Base-by-base conservation (phyloP, 2,797 vertebrate species). In the Diglossa cyanea region DNA sequence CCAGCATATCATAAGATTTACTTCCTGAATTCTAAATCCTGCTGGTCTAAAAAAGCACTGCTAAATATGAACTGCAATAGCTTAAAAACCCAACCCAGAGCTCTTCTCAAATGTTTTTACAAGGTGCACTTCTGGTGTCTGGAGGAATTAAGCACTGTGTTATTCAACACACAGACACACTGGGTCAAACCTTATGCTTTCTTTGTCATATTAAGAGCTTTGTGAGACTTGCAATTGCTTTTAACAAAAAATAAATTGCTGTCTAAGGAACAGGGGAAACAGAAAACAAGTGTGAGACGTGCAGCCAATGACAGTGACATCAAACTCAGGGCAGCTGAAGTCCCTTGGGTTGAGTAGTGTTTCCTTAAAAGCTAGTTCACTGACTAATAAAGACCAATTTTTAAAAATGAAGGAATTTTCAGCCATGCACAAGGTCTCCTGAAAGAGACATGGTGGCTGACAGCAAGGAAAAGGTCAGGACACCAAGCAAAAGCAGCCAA, bases 1-100 rank as follows among this genome's bases (percentile, higher is more conserved):
- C 47, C 54, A 90, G 85, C 88, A 94, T 88, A 90, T 12, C 31
- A 3, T 7, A 67, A 87, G 55, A 84, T 60, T 90, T 30, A 68
- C 40, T 78, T 93, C 70, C 82, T 83, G 72, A 91, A 92, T 93
- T 90, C 44, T 72, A 90, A 86, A 91, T 88, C 31, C 58, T 61
- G 17, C 50, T 70, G 37, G 48, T 83, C 33, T 90, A 70, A 93
- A 95, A 93, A 83, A 75, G 4, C 45, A 35, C 12, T 6, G 15
- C 72, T 92, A 95, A 82, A 90, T 86, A 84, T 31, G 78, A 93
- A 65, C 47, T 75, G 68, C 60, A 78, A 44, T 28, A 63, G 58
- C 51, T 86, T 84, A 89, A 93, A 93, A 77, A 53, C 6, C 18
- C 71, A 89, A 65, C 17, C 19, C 44, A 79, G 72, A 83, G 61